Evolutionary conservation across 92 coral and sea anemone genomes (phyloP).

Genomic region (Parazoanthus swiftii): DNA sequence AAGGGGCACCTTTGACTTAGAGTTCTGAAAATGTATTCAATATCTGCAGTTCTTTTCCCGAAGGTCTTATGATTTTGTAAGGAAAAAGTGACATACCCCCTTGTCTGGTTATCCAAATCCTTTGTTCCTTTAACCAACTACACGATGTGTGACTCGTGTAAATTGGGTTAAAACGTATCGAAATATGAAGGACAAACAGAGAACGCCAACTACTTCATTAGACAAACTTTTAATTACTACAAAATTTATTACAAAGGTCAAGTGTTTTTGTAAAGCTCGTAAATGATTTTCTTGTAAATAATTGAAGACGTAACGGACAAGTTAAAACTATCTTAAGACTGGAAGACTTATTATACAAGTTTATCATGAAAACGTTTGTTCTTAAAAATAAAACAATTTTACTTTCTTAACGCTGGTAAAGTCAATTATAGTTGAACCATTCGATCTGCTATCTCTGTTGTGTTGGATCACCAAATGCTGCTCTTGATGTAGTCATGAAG

Average conservation of each 20-base stretch:
- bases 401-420: not conserved
- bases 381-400: not conserved
- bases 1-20: no score
- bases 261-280: not conserved
- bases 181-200: not conserved
- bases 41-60: no score
- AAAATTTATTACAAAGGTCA: not conserved
- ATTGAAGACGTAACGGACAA: not conserved
- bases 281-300: not conserved
- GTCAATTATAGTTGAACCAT: not conserved
- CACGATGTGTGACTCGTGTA: not conserved
- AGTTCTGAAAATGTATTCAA: no score
- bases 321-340: not conserved
- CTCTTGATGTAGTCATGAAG: constrained; percentile 88
- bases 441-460: constrained; percentile 42
- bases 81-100: no score
- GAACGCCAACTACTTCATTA: not conserved
- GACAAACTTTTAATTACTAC: not conserved
- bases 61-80: no score
- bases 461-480: constrained; percentile 84
- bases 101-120: no score
- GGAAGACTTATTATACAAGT: not conserved
- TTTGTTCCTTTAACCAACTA: not conserved
- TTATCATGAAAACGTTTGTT: not conserved
- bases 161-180: not conserved